Evolutionary conservation across 2,888 invertebrate species (phyloP), one percentile per base, ranked within the genome.

Genomic region (Nomada ferruginata): DNA sequence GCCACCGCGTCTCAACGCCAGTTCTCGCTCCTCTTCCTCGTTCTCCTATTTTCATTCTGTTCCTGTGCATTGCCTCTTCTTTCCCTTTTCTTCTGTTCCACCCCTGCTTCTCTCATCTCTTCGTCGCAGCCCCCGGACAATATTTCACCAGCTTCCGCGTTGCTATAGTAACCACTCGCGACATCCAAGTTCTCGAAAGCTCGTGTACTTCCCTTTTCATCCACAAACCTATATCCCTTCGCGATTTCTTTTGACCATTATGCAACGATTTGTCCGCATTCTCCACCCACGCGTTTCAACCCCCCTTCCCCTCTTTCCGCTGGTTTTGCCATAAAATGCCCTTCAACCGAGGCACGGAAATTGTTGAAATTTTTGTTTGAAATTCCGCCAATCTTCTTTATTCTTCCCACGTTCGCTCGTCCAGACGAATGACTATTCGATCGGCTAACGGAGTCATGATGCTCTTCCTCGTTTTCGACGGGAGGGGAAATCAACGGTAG

Each of bases 111-210:
- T 78, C 68, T 76, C 65, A 23, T 53, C 71, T 59, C 82, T 77
- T 85, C 86, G 85, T 86, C 84, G 84, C 61, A 76, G 47, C 44
- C 61, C 61, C 55, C 60, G 86, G 90, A 91, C 91, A 90, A 92
- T 92, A 92, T 90, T 92, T 93, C 89, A 90, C 87, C 91, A 84
- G 91, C 90, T 91, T 90, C 87, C 90, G 73, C 87, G 92, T 92
- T 91, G 84, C 92, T 87, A 92, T 92, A 89, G 92, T 89, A 90
- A 92, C 92, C 82, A 84, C 85, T 85, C 88, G 87, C 87, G 86
- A 78, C 72, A 77, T 79, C 84, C 79, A 88, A 87, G 85, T 82
- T 86, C 82, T 83, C 79, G 65, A 78, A 84, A 81, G 78, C 81
- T 61, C 64, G 71, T 63, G 71, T 52, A 23, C 72, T 73, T 85